phyloP scores from a whole-genome alignment of 1,140 invertebrate species.

The Stenopsyche tienmushanensis region DNA sequence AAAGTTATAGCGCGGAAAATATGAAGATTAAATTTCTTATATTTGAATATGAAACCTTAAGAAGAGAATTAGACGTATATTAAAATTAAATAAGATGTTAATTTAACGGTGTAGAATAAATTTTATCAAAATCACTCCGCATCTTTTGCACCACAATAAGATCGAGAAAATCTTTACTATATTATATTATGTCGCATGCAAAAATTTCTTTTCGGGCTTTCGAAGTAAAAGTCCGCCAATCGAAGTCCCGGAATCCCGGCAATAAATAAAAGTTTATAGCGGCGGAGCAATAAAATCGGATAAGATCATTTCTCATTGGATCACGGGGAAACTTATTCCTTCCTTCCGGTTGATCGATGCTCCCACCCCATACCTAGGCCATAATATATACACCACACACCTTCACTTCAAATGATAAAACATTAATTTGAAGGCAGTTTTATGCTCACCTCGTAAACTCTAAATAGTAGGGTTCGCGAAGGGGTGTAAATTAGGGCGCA shows the following conservation, averaged over 20 bases:
- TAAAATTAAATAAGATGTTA: too few species aligned
- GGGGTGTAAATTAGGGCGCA: conserved; percentile 20
- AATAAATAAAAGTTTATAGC: conserved; percentile 41
- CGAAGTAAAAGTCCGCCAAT: neutral
- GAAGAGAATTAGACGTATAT: too few species aligned
- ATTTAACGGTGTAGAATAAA: too few species aligned
- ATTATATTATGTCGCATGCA: too few species aligned
- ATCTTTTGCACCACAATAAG: too few species aligned
- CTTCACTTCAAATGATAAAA: conserved; percentile 22
- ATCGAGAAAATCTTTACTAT: too few species aligned
- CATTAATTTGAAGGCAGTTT: conserved; percentile 27
- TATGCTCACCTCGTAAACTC: conserved; percentile 9
- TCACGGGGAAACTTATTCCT: conserved; percentile 38
- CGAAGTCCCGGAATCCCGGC: conserved; percentile 25
- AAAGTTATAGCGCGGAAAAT: too few species aligned
- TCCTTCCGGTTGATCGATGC: conserved; percentile 39
- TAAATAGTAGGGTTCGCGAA: neutral
- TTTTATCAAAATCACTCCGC: too few species aligned
- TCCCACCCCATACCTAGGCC: neutral
- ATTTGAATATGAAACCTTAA: too few species aligned
- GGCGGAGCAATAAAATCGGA: conserved; percentile 38
- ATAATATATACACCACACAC: conserved; percentile 16
- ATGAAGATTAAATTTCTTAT: too few species aligned
- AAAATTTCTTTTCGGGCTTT: conserved; percentile 28
- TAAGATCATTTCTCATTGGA: conserved; percentile 41